Base-by-base conservation (phyloP, 1,140 invertebrate genomes). In the Ceratitis capitata region DNA sequence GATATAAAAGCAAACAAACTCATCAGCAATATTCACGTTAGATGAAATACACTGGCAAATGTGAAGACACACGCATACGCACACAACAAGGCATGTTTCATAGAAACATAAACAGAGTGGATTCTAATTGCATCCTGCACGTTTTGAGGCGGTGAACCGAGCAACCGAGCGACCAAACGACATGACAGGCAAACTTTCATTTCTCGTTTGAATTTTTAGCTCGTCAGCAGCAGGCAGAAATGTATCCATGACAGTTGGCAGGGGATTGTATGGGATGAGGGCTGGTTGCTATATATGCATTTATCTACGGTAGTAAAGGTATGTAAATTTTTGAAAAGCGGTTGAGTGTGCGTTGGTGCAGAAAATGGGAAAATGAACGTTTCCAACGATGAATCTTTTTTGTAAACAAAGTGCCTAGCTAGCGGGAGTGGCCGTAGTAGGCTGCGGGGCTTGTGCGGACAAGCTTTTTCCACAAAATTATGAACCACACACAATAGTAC, bases 181-280 rank as follows among this genome's bases (percentile, higher is more conserved):
- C 61, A 78, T 78, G 42, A 19, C 9, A 45, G 69, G 69, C 69
- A 78, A 78, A 47, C 69, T 78, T 10, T 29, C 39, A 42, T 78
- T 78, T 78, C 69, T 78, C n/a, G 69, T 14, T 78, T 78, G 69
- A 78, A 78, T 78, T 78, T 78, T 78, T 78, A 39, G 69, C 23
- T 47, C 39, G 39, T 78, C 69, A 53, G 29, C 42, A 35, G 82
- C 82, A 83, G n/a, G 53, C 53, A 83, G 42, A n/a, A n/a, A n/a
- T 83, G 23, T n/a, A 78, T n/a, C n/a, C n/a, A n/a, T n/a, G n/a
- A n/a, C n/a, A n/a, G n/a, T n/a, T n/a, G n/a, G n/a, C n/a, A n/a
- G n/a, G n/a, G n/a, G n/a, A n/a, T n/a, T n/a, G n/a, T n/a, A n/a
- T n/a, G n/a, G n/a, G n/a, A n/a, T n/a, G n/a, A n/a, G n/a, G n/a